Percentiles rank a stretch among this genome's conserved stretches.
phyloP scores from a whole-genome alignment of 2,797 vertebrate genomes.

The Selene dorsalis region DNA sequence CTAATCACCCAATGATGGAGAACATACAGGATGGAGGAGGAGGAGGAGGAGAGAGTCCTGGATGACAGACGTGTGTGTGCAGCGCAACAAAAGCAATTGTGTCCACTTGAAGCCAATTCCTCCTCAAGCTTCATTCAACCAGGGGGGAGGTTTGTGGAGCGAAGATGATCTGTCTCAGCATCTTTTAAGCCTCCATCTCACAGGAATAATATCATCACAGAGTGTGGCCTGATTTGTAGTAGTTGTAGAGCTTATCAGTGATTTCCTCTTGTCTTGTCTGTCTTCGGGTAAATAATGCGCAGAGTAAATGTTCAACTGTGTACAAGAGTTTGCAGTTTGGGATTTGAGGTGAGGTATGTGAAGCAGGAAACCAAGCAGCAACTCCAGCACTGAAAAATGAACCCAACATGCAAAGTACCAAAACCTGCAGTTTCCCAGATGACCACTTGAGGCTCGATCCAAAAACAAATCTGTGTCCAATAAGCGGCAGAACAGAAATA shows the following conservation, averaged over 20 bases:
- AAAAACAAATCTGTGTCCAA: not conserved
- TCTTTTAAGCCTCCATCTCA: constrained; percentile 18
- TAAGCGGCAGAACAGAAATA: too few relatives aligned
- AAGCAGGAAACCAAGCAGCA: not conserved
- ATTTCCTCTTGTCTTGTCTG: constrained; percentile 3
- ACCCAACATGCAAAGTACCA: not conserved
- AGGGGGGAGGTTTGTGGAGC: constrained; percentile 8
- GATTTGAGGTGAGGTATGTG: too few relatives aligned
- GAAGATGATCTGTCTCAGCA: constrained; percentile 9
- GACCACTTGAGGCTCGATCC: not conserved
- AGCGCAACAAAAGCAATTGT: constrained; percentile 56
- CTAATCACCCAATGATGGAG: constrained; percentile 80
- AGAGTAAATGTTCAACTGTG: not conserved
- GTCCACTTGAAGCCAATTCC: constrained; percentile 33
- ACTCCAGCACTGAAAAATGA: too few relatives aligned
- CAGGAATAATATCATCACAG: constrained; percentile 24
- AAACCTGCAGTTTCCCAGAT: not conserved
- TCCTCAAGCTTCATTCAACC: constrained; percentile 30
- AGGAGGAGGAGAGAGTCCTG: constrained; percentile 64
- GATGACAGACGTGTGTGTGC: constrained; percentile 64
- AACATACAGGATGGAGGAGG: constrained; percentile 68
- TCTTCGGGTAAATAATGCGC: not conserved
- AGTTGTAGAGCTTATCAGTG: constrained; percentile 10
- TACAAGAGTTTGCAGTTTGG: too few relatives aligned
- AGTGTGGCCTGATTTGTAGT: constrained; percentile 12